Percentiles rank a stretch among this genome's conserved stretches.
These are phyloP conservation scores for Barnardius zonarius DNA, from an alignment of 2,113 vertebrate genomes.

Conservation along the genomic window DNA sequence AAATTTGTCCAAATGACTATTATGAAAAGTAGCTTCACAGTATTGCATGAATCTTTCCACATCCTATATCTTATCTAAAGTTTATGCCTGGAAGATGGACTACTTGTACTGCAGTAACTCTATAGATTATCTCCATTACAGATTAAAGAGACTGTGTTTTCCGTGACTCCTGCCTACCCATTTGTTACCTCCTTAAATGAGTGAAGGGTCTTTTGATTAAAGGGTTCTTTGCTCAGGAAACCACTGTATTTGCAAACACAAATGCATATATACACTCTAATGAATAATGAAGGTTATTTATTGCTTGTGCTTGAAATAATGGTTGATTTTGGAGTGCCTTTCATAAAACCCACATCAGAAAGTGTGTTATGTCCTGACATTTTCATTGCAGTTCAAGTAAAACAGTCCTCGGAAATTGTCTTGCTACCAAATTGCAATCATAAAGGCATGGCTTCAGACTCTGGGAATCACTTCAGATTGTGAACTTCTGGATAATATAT, in stretches of 20 bases:
- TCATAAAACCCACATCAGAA: constrained; percentile 74
- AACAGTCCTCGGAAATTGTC: constrained; percentile 76
- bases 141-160: constrained; percentile 47
- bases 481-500: constrained; percentile 83
- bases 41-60: constrained; percentile 52
- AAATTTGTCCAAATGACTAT: constrained; percentile 31
- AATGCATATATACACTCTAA: constrained; percentile 72
- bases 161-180: not conserved
- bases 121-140: constrained; percentile 58
- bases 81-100: constrained; percentile 34
- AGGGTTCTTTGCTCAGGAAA: constrained; percentile 59
- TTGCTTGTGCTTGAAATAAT: constrained; percentile 77
- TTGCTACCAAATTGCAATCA: constrained; percentile 80
- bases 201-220: constrained; percentile 62
- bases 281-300: constrained; percentile 80
- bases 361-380: constrained; percentile 70
- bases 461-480: constrained; percentile 75
- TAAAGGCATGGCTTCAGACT: constrained; percentile 77
- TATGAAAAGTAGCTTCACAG: constrained; percentile 41
- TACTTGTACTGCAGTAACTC: constrained; percentile 25
- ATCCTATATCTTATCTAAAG: constrained; percentile 34
- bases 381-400: constrained; percentile 77
- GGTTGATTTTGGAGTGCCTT: constrained; percentile 74
- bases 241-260: constrained; percentile 73
- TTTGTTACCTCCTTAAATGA: constrained; percentile 72